phyloP scores from a whole-genome alignment of 1,140 invertebrate genomes.

The Calliopsis andreniformis region DNA sequence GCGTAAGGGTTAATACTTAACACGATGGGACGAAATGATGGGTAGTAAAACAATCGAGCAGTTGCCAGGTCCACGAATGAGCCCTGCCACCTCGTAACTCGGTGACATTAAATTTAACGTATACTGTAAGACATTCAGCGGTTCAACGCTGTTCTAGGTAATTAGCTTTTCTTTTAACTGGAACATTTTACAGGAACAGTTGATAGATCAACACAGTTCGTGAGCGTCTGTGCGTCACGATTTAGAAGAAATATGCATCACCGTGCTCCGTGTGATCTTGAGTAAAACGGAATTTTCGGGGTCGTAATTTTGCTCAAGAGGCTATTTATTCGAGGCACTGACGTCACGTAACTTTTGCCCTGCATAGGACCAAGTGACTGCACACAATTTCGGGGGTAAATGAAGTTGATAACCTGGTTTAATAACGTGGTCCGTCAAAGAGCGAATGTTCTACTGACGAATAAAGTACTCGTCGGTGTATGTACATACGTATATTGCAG shows the following conservation, averaged over 20 bases:
- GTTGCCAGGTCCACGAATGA: not conserved
- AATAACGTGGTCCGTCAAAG: not conserved
- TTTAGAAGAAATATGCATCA: not conserved
- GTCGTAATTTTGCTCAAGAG: constrained; percentile 1
- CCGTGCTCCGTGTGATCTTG: not conserved
- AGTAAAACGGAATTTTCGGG: not conserved
- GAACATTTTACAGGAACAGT: not conserved
- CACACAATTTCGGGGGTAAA: constrained; percentile 15
- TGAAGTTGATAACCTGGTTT: constrained; percentile 27
- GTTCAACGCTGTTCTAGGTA: not conserved
- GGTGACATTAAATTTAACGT: not conserved
- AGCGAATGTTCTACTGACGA: not conserved
- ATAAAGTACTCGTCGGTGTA: not conserved
- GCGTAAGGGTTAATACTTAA: constrained; percentile 48
- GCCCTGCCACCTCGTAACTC: not conserved
- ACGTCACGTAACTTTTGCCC: constrained; percentile 3
- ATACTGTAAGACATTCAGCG: not conserved
- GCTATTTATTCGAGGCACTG: constrained; percentile 10
- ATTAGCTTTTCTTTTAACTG: not conserved
- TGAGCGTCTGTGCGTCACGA: not conserved
- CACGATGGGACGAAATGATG: constrained; percentile 17
- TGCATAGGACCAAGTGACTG: not conserved
- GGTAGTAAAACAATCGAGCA: constrained; percentile 32
- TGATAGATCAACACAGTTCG: not conserved
- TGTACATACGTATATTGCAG: too few species aligned